Evolutionary conservation across 2,888 invertebrate genomes (phyloP).

Genomic region (Pemphredon lugubris): DNA sequence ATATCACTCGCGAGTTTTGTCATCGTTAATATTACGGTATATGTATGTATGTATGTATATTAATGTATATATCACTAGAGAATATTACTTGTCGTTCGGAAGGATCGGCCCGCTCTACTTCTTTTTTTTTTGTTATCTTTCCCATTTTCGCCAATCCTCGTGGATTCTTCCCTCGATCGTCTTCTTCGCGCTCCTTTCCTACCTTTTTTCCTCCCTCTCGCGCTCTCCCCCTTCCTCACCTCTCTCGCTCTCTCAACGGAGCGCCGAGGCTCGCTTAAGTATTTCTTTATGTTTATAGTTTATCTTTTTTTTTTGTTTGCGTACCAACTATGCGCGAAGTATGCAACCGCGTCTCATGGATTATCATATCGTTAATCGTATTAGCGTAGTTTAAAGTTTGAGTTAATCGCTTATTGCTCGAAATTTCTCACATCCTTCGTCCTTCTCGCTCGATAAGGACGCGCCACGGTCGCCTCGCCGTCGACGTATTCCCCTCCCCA

Average conservation of each 20-base stretch:
- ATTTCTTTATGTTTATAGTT: constrained; percentile 32
- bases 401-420: constrained; percentile 78
- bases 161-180: constrained; percentile 15
- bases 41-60: constrained; percentile 59
- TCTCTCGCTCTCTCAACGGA: neutral
- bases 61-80: constrained; percentile 69
- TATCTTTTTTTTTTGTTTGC: constrained; percentile 37
- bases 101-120: constrained; percentile 27
- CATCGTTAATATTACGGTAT: constrained; percentile 63
- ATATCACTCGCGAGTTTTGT: constrained; percentile 69
- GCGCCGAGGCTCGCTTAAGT: constrained; percentile 34
- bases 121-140: no score
- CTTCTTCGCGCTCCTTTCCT: constrained; percentile 13
- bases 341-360: constrained; percentile 17
- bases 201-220: constrained; percentile 9
- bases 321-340: constrained; percentile 37
- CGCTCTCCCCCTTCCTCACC: constrained; percentile 3
- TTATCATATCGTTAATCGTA: constrained; percentile 47
- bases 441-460: constrained; percentile 15
- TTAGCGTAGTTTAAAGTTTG: constrained; percentile 63
- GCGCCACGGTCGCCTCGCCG: constrained; percentile 33
- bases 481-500: neutral
- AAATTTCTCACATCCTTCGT: constrained; percentile 67
- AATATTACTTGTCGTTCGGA: constrained; percentile 71
- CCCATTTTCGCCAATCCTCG: constrained; percentile 5